Conservation (phyloP, 2,113 vertebrate species). For the Desmodus rotundus region DNA sequence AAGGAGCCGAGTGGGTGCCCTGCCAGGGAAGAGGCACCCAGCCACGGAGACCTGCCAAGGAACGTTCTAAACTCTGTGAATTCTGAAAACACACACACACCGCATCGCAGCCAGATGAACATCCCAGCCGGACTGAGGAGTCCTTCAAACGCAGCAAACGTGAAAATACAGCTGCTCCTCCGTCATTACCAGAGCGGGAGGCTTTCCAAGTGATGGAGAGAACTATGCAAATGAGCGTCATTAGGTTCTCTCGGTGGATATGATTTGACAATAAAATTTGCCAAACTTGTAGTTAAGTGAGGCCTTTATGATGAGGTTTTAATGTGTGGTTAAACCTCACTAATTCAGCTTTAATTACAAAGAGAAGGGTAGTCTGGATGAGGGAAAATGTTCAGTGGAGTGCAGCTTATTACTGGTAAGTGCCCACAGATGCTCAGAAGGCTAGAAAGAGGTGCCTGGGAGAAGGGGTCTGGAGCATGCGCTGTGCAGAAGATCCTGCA, state of each 20-base stretch:
- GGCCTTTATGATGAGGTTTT: background rate
- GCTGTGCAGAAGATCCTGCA: background rate
- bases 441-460: no score
- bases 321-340: background rate
- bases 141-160: background rate
- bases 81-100: background rate
- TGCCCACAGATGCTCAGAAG: background rate
- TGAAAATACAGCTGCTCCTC: slow-evolving; percentile 32
- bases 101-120: background rate
- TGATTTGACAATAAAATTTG: slow-evolving; percentile 15
- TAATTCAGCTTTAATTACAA: slow-evolving; percentile 31
- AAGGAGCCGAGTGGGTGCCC: background rate
- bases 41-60: background rate
- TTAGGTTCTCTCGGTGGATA: background rate
- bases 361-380: background rate
- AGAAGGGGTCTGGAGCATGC: background rate
- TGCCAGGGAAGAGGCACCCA: background rate
- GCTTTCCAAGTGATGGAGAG: background rate
- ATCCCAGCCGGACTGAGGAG: background rate
- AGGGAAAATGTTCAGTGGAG: background rate
- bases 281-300: slow-evolving; percentile 1
- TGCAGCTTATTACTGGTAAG: background rate
- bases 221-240: background rate
- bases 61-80: background rate
- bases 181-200: background rate